Evolutionary conservation across 2,888 invertebrate species (phyloP).

Genomic region (Prenolepis imparis): DNA sequence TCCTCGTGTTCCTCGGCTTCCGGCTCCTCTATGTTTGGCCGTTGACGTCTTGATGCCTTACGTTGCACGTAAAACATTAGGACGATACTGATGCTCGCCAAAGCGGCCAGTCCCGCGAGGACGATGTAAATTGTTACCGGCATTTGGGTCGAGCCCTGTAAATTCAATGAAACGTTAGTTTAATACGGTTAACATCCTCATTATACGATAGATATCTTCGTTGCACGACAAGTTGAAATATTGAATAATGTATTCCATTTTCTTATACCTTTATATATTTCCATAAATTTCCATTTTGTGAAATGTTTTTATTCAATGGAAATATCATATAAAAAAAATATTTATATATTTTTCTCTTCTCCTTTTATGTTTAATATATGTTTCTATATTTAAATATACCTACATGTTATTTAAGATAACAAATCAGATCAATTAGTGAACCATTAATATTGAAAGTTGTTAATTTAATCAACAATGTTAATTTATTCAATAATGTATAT

Average conservation of each 20-base stretch:
- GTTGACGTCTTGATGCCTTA: slow-evolving; percentile 71
- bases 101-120: slow-evolving; percentile 62
- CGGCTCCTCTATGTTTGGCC: slow-evolving; percentile 76
- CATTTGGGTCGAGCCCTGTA: slow-evolving; percentile 64
- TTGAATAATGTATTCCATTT: neutral
- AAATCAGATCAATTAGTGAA: neutral
- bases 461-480: neutral
- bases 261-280: neutral
- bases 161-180: slow-evolving; percentile 17
- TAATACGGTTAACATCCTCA: neutral
- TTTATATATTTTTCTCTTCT: neutral
- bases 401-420: neutral
- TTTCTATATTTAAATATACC: neutral
- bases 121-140: slow-evolving; percentile 68
- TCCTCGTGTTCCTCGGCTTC: slow-evolving; percentile 78
- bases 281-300: neutral
- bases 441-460: neutral
- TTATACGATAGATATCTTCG: neutral
- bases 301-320: neutral
- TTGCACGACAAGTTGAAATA: neutral
- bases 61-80: slow-evolving; percentile 75
- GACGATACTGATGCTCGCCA: slow-evolving; percentile 66
- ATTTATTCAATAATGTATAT: neutral
- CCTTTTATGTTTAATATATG: neutral
- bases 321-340: neutral